Percentiles rank a stretch among this genome's conserved stretches.
Evolutionary conservation across 2,888 invertebrate species (phyloP).

Genomic region (Polyommatus iphigenia): DNA sequence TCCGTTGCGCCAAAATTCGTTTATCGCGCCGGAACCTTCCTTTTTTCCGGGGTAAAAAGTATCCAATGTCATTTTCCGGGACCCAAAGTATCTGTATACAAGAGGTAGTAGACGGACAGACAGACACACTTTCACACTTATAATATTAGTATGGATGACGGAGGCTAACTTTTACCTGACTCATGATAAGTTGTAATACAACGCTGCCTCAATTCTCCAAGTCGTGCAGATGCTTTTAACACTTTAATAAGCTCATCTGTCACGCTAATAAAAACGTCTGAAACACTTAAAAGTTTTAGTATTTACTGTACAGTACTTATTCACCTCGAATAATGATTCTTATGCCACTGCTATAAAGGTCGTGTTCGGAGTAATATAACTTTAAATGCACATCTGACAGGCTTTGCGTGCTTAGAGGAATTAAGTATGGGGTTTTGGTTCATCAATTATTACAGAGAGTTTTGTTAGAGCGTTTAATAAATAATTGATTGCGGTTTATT

Average conservation of each 20-base stretch:
- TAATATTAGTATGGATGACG: too few relatives aligned
- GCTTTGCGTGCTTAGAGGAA: neutral
- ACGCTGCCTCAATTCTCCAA: neutral
- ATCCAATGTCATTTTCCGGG: too few relatives aligned
- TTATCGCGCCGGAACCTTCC: too few relatives aligned
- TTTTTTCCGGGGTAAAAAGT: too few relatives aligned
- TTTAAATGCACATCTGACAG: neutral
- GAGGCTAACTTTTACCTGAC: too few relatives aligned
- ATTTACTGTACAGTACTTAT: neutral
- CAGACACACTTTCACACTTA: too few relatives aligned
- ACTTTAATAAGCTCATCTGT: neutral
- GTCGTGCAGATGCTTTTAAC: neutral
- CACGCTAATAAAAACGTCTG: neutral
- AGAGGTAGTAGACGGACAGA: too few relatives aligned
- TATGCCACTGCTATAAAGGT: too few relatives aligned
- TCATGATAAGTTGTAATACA: neutral
- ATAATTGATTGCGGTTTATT: neutral
- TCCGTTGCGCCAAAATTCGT: too few relatives aligned
- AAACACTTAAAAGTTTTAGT: neutral
- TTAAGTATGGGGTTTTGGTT: constrained; percentile 2
- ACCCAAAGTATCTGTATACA: too few relatives aligned
- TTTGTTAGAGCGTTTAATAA: neutral
- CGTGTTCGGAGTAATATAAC: too few relatives aligned
- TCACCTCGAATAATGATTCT: too few relatives aligned
- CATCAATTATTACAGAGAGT: neutral